Evolutionary conservation across 2,888 invertebrate genomes (phyloP).

Genomic region (Himalopsyche anomala): DNA sequence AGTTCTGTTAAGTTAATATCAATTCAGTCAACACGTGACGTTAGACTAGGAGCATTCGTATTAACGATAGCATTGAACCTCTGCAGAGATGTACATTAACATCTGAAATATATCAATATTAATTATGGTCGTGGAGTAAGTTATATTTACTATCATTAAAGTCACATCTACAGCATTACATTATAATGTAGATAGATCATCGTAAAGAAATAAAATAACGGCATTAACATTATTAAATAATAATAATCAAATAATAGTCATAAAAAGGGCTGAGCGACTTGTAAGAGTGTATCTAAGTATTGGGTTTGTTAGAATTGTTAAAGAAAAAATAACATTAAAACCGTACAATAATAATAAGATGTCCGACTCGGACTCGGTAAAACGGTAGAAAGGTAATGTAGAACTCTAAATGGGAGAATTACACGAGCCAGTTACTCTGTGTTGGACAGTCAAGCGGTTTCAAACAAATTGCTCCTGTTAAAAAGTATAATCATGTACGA

Average conservation of each 20-base stretch:
- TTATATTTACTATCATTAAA: background rate
- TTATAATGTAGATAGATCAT: background rate
- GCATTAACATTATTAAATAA: background rate
- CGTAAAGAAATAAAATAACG: background rate
- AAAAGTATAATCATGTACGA: too few relatives aligned
- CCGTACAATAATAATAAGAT: slow-evolving; percentile 24
- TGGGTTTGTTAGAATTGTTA: slow-evolving; percentile 16
- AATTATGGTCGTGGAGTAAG: too few relatives aligned
- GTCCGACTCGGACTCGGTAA: slow-evolving; percentile 2
- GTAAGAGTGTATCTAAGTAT: slow-evolving; percentile 21
- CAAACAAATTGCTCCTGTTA: background rate
- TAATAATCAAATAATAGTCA: background rate
- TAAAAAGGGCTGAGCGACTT: slow-evolving; percentile 16
- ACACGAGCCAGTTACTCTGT: slow-evolving; percentile 6
- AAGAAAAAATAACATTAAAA: slow-evolving; percentile 42
- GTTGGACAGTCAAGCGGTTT: background rate
- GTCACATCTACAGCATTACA: background rate
- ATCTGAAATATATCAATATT: too few relatives aligned
- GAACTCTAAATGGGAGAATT: slow-evolving; percentile 5
- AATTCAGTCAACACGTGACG: too few relatives aligned
- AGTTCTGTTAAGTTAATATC: too few relatives aligned
- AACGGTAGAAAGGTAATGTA: slow-evolving; percentile 25
- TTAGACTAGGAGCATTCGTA: too few relatives aligned
- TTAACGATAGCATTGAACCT: too few relatives aligned
- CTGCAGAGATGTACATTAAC: too few relatives aligned